Conservation (phyloP, 2,797 vertebrate species). For the Nasua narica region DNA sequence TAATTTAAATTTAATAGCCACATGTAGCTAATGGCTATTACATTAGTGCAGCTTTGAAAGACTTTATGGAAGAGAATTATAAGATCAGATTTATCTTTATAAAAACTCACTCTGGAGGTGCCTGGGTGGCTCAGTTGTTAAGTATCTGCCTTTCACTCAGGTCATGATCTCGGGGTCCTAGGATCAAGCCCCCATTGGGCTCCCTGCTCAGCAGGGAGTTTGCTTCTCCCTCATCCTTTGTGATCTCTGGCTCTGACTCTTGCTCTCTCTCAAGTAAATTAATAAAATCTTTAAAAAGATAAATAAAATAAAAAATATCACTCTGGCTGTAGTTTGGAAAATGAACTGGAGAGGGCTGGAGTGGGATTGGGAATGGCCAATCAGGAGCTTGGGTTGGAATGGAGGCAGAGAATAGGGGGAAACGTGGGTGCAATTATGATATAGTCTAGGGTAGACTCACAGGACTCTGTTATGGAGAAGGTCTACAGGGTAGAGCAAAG, state of each 20-base stretch:
- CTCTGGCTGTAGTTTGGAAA: neutral
- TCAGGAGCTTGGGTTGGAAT: neutral
- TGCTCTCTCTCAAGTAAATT: too few species aligned
- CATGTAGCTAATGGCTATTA: neutral
- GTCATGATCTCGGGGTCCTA: too few species aligned
- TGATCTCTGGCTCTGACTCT: too few species aligned
- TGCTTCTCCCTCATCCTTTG: too few species aligned
- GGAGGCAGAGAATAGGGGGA: neutral
- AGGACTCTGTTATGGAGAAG: neutral
- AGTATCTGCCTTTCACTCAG: too few species aligned
- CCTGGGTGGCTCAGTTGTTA: too few species aligned
- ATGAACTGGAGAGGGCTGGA: neutral
- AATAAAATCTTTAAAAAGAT: too few species aligned
- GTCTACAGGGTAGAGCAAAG: neutral
- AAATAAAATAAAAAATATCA: neutral
- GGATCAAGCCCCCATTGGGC: fast-evolving
- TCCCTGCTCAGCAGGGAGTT: too few species aligned
- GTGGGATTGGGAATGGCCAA: neutral
- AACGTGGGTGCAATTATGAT: neutral
- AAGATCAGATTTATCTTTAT: neutral
- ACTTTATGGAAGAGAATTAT: neutral
- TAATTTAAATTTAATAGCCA: neutral
- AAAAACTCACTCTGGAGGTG: neutral
- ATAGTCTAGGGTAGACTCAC: neutral
- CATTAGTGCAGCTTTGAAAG: neutral